Evolutionary conservation across 2,888 invertebrate genomes (phyloP), one percentile per base, ranked within the genome.

Genomic region (Ophion slaviceki): DNA sequence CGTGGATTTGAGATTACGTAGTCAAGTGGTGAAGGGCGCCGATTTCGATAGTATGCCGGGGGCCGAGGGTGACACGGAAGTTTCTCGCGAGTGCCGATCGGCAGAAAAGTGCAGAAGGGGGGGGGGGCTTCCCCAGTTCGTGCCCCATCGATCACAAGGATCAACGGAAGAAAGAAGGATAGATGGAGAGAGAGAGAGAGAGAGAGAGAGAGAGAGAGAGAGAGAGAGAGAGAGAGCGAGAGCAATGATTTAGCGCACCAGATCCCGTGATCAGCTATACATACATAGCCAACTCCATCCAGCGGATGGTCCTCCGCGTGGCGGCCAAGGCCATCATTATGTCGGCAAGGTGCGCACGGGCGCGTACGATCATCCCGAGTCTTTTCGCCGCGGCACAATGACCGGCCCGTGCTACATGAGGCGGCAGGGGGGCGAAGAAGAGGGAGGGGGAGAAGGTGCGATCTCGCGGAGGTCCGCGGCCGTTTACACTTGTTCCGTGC

Each of bases 321-420:
- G 45, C 74, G 79, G 83, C 83, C 83, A 83, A 83, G 83, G 83
- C 79, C 83, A 78, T 66, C 79, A 70, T 83, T 83, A 75, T 64
- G 75, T 75, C 80, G 71, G 67, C 36, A 53, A 64, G 79, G 77
- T 74, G 53, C 14, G 77, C 78, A 80, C 74, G 82, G 61, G 71
- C 86, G 78, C 75, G 76, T 68, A 11, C 17, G 24, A 66, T 57
- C 57, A 71, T 68, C 75, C 68, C 40, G 67, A 24, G 79, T 70
- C 53, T 76, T 64, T 68, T 84, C 53, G 53, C 53, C 57, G 79
- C 68, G 45, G 11, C 20, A 14, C 20, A 45, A 20, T 11, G 45
- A 53, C 53, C 53, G 53, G 11, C 17, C 53, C 17, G 53, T 17
- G 53, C 53, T 5, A 17, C 17, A 17, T 14, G 53, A 0, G 17